Evolutionary conservation across 2,113 vertebrate species (phyloP).

Genomic region (Abramis brama): DNA sequence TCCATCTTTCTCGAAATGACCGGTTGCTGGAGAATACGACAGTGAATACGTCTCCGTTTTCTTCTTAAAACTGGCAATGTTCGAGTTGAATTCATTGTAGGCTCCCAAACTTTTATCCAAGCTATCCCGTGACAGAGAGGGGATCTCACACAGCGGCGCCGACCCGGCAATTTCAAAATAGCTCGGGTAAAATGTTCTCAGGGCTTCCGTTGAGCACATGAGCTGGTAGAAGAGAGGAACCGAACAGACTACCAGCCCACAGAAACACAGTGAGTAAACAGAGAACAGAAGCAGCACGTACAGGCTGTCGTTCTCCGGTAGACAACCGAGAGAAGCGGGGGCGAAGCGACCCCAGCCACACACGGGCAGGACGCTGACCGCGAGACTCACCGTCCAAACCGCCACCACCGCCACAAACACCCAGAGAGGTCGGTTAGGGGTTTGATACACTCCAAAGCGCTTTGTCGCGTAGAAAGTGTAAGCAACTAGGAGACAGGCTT

Average conservation of each 20-base stretch:
- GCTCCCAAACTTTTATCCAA: conserved; percentile 72
- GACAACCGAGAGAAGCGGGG: conserved; percentile 86
- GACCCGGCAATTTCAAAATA: conserved; percentile 70
- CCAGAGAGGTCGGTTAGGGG: conserved; percentile 62
- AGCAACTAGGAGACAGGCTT: conserved; percentile 86
- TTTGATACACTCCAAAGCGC: conserved; percentile 67
- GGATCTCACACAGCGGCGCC: conserved; percentile 68
- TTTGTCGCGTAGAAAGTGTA: conserved; percentile 88
- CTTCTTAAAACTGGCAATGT: conserved; percentile 61
- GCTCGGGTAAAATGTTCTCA: conserved; percentile 68
- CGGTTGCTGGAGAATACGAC: conserved; percentile 57
- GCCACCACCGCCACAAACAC: conserved; percentile 77
- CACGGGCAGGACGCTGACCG: conserved; percentile 84
- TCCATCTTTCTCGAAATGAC: conserved; percentile 48
- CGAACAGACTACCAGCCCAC: conserved; percentile 79
- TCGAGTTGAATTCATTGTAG: conserved; percentile 66
- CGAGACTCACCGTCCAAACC: conserved; percentile 83
- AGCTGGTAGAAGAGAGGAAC: conserved; percentile 83
- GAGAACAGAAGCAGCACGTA: conserved; percentile 80
- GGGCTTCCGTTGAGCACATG: conserved; percentile 86
- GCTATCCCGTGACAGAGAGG: conserved; percentile 73
- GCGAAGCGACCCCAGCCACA: conserved; percentile 89
- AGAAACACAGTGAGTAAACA: conserved; percentile 83
- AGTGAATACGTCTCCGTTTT: conserved; percentile 57
- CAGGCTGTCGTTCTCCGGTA: conserved; percentile 79